These are phyloP conservation scores for Chiloscyllium plagiosum DNA, from an alignment of 2,113 vertebrate species.

Conservation along the genomic window DNA sequence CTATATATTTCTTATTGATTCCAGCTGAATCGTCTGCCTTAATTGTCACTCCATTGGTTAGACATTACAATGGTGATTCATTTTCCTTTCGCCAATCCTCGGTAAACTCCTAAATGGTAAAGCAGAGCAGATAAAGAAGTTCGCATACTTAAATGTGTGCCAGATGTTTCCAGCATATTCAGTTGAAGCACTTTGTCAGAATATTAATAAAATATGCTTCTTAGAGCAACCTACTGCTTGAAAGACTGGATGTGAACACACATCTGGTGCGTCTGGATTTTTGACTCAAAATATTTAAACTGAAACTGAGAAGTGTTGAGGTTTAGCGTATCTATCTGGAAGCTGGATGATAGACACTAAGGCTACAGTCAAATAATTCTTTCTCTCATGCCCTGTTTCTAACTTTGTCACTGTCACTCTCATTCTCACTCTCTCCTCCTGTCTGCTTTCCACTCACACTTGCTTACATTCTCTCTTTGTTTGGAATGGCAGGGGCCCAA, in stretches of 20 bases:
- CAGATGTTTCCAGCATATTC: conserved; percentile 24
- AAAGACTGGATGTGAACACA: not conserved
- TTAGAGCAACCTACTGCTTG: conserved; percentile 23
- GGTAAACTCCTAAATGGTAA: not conserved
- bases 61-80: conserved; percentile 19
- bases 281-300: conserved; percentile 11
- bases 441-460: not conserved
- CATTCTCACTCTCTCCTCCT: not conserved
- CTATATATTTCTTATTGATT: not conserved
- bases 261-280: not conserved
- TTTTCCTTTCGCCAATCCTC: conserved; percentile 16
- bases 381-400: not conserved
- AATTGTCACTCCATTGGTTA: conserved; percentile 4
- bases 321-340: not conserved
- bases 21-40: not conserved
- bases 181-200: conserved; percentile 32
- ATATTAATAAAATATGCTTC: conserved; percentile 14
- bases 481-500: conserved; percentile 57
- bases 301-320: conserved; percentile 6
- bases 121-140: conserved; percentile 20
- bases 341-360: not conserved
- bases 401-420: not conserved
- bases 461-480: conserved; percentile 42
- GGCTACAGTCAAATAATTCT: not conserved
- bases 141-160: conserved; percentile 1